phyloP scores from a whole-genome alignment of 2,888 invertebrate species.

The Cheilosia pagana region DNA sequence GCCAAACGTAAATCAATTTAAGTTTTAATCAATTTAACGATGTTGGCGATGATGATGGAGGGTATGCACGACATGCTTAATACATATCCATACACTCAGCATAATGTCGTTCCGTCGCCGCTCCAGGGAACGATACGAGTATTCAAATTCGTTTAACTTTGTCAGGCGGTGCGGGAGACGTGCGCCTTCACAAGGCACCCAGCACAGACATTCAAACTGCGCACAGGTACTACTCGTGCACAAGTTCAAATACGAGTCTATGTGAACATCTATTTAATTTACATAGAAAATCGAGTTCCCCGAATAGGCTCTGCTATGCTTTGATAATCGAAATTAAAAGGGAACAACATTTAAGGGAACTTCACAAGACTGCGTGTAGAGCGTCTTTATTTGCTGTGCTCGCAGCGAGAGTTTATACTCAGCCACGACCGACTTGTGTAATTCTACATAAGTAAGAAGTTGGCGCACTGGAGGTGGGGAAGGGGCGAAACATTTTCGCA shows the following conservation, averaged over 20 bases:
- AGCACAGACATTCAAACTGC: too few species aligned
- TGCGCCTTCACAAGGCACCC: too few species aligned
- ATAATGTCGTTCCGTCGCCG: background rate
- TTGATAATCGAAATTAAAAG: constrained; percentile 50
- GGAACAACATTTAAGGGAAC: constrained; percentile 31
- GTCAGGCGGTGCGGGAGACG: background rate
- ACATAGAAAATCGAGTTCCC: constrained; percentile 45
- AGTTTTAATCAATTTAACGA: constrained; percentile 69
- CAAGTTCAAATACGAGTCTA: background rate
- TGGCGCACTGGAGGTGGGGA: too few species aligned
- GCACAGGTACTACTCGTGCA: background rate
- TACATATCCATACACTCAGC: constrained; percentile 6
- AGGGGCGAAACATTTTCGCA: background rate
- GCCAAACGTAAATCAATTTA: constrained; percentile 69
- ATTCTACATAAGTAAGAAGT: too few species aligned
- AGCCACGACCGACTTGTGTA: too few species aligned
- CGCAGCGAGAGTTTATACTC: too few species aligned
- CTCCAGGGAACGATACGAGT: constrained; percentile 29
- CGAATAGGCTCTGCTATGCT: constrained; percentile 36
- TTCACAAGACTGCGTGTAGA: background rate
- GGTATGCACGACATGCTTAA: constrained; percentile 5
- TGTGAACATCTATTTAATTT: constrained; percentile 49
- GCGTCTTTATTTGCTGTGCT: too few species aligned
- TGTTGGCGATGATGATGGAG: constrained; percentile 60
- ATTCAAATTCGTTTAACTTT: constrained; percentile 51